Conservation (phyloP, 2,888 invertebrate species). For the Busseola fusca region DNA sequence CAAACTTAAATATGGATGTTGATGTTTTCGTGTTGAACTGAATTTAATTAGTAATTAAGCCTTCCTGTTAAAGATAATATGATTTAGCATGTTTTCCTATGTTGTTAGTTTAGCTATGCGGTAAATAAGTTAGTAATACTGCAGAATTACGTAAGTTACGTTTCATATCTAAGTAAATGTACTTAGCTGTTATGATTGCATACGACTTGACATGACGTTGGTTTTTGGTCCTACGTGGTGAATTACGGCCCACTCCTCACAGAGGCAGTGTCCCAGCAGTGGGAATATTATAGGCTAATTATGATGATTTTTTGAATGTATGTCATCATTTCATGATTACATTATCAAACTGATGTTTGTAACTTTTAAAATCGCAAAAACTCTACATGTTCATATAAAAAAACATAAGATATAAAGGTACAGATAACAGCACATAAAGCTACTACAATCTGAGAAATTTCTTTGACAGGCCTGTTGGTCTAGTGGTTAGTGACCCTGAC, state of each 20-base stretch:
- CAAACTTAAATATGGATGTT: slow-evolving; percentile 34
- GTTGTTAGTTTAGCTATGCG: neutral
- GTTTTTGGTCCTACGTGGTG: neutral
- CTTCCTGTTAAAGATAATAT: slow-evolving; percentile 35
- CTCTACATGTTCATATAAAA: neutral
- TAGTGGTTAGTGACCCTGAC: too few relatives aligned
- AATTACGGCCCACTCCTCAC: neutral
- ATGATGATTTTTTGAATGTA: neutral
- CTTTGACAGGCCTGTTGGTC: too few relatives aligned
- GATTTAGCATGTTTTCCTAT: slow-evolving; percentile 24
- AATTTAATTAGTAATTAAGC: slow-evolving; percentile 48
- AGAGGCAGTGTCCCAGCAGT: neutral
- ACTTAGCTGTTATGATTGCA: neutral
- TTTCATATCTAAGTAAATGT: neutral
- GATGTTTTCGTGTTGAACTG: slow-evolving; percentile 21
- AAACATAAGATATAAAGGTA: neutral
- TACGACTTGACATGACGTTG: neutral
- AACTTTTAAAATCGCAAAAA: neutral
- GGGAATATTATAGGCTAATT: neutral
- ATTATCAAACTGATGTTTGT: neutral
- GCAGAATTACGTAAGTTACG: slow-evolving; percentile 22
- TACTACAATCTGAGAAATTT: too few relatives aligned
- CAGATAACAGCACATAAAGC: too few relatives aligned
- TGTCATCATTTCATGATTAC: neutral
- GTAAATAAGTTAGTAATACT: slow-evolving; percentile 15